phyloP scores from a whole-genome alignment of 2,113 vertebrate species.

The Lasiurus borealis region DNA sequence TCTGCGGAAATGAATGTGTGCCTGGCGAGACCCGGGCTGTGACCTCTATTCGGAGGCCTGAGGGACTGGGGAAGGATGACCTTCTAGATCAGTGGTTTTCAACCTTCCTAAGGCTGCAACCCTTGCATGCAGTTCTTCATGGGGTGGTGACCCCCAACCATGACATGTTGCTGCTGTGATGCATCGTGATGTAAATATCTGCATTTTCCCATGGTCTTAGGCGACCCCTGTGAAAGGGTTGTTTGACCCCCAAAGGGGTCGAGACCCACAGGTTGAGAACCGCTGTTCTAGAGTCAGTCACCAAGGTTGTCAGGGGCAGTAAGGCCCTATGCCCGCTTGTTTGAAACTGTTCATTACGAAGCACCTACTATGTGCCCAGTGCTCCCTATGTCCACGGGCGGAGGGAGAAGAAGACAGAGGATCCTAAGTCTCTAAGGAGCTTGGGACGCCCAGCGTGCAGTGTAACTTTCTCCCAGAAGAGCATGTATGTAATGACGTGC shows the following conservation, averaged over 20 bases:
- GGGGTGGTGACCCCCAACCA: no score
- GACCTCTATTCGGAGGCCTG: neutral
- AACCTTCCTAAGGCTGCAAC: no score
- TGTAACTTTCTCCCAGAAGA: neutral
- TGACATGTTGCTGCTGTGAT: no score
- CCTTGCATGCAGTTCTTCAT: no score
- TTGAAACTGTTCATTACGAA: neutral
- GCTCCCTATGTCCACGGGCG: neutral
- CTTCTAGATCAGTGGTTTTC: neutral
- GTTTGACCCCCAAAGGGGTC: no score
- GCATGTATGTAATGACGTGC: neutral
- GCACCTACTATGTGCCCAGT: neutral
- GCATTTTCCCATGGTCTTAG: no score
- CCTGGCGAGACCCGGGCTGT: neutral
- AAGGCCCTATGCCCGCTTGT: neutral
- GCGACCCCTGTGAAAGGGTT: no score
- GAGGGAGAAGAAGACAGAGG: neutral
- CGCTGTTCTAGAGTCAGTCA: neutral
- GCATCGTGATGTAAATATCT: no score
- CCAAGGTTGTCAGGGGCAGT: neutral
- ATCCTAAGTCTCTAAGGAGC: neutral
- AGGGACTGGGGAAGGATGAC: neutral
- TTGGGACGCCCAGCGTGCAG: neutral
- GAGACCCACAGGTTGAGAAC: no score
- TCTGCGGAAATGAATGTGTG: neutral